phyloP scores from a whole-genome alignment of 2,797 vertebrate species.

The Avahi laniger region DNA sequence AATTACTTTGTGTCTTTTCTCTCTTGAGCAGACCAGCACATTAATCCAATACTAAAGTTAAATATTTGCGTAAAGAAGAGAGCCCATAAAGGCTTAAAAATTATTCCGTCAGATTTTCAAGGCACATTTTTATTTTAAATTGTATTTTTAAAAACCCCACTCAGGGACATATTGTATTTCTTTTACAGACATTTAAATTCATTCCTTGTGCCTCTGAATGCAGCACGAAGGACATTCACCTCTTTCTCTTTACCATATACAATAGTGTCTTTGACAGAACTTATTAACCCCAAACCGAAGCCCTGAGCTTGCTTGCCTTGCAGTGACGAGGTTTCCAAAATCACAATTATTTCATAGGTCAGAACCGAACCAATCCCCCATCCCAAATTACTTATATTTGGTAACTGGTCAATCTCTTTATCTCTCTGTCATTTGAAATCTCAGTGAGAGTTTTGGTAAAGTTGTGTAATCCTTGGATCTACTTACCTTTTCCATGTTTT shows the following conservation, averaged over 20 bases:
- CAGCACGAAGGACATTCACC: background rate
- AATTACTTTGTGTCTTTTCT: background rate
- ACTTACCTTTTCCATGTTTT: background rate
- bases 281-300: background rate
- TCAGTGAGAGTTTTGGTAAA: constrained; percentile 15
- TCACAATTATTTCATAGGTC: background rate
- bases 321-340: background rate
- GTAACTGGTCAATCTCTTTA: background rate
- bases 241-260: constrained; percentile 35
- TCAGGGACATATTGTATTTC: constrained; percentile 8
- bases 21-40: background rate
- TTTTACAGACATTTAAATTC: constrained; percentile 20
- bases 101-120: background rate
- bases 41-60: background rate
- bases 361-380: background rate
- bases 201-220: constrained; percentile 3
- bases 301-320: background rate
- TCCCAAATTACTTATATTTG: background rate
- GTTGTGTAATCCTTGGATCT: background rate
- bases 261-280: constrained; percentile 49
- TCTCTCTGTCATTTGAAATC: background rate
- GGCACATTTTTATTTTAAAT: constrained; percentile 4
- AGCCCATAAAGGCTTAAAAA: background rate
- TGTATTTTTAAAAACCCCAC: constrained; percentile 36
- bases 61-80: background rate